Evolutionary conservation across 2,113 vertebrate species (phyloP).

Genomic region (Capreolus pygargus): DNA sequence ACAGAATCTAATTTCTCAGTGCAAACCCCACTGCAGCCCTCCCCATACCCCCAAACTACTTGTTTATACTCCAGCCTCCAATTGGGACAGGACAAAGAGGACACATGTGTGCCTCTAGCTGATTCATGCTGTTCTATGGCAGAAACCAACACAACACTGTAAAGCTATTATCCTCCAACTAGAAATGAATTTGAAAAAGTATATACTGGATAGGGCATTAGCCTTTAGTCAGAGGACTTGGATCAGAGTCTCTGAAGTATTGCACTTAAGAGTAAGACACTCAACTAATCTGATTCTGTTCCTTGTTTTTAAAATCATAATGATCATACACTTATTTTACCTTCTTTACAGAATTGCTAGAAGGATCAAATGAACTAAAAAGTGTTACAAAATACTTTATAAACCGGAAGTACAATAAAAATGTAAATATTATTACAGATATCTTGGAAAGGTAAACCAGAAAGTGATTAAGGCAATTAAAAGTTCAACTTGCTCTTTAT

Average conservation of each 20-base stretch:
- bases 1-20: background rate
- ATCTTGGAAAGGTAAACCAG: background rate
- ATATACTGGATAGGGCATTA: background rate
- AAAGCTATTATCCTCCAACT: background rate
- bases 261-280: background rate
- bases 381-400: slow-evolving; percentile 15
- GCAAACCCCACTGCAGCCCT: background rate
- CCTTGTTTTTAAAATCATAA: slow-evolving; percentile 29
- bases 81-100: background rate
- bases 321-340: background rate
- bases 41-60: background rate
- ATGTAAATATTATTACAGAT: background rate
- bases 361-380: slow-evolving; percentile 11
- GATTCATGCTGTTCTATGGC: background rate
- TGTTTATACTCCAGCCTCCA: background rate
- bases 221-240: background rate
- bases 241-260: background rate
- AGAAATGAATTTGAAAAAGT: background rate
- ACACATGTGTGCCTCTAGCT: background rate
- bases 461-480: background rate
- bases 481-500: slow-evolving; percentile 41
- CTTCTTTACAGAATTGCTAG: background rate
- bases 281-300: slow-evolving; percentile 5
- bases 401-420: background rate
- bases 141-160: background rate